Evolutionary conservation across 2,888 invertebrate genomes (phyloP), one percentile per base, ranked within the genome.

Genomic region (Cephus pygmeus): DNA sequence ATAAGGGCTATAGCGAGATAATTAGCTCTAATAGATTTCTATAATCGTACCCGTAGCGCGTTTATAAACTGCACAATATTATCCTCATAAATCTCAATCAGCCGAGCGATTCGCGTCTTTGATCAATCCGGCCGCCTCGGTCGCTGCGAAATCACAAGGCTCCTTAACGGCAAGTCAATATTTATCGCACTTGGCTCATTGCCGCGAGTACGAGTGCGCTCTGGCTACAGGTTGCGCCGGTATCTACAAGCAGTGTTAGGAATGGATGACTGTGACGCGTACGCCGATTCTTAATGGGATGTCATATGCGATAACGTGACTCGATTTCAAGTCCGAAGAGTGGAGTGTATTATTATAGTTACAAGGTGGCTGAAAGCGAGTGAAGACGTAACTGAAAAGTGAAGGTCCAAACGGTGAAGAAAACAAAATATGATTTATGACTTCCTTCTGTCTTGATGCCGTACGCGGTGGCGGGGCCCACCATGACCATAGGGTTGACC

Each of bases 381-480:
- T 77, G 77, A 77, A 77, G 77, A 77, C 35, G 75, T 77, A 77
- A 77, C 75, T 77, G 36, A 36, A 35, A 36, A 69, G 34, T 23
- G 73, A 75, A 68, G 69, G 68, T 77, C 34, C 35, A 71, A 36
- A 36, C 34, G 36, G 69, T 23, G 75, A 73, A 76, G 75, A 75
- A 73, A 82, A 78, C 79, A 77, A 82, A 80, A 81, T 85, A 87
- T 89, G 88, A 89, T 88, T 88, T 89, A 89, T 82, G 86, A 84
- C 81, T 83, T 83, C 83, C 81, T 83, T 83, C 80, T 79, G 83
- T 82, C 83, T 83, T 76, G 82, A 83, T 81, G 40, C 40, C 82
- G 85, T 85, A 77, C 81, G 81, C 80, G 76, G 83, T 82, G 81
- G 77, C 76, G 79, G 80, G 80, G 81, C 79, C 80, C 81, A 81